These are phyloP conservation scores for Lerista edwardsae DNA, from an alignment of 2,797 vertebrate species.

Conservation along the genomic window DNA sequence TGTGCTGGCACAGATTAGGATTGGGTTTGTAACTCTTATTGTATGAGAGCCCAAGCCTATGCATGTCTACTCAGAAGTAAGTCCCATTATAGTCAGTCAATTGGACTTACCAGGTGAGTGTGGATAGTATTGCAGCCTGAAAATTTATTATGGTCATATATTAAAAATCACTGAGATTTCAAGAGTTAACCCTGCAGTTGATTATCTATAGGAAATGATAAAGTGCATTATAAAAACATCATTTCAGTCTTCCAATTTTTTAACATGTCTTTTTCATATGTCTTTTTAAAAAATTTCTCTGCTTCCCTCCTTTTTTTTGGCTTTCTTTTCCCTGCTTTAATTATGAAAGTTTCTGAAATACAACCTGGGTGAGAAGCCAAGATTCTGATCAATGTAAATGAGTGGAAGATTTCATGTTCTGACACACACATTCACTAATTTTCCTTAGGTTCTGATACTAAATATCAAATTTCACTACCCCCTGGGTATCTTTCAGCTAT, in stretches of 20 bases:
- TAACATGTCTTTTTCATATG: not conserved
- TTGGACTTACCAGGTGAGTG: no score
- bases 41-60: no score
- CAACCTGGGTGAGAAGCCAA: constrained; percentile 58
- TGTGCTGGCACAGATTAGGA: no score
- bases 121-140: no score
- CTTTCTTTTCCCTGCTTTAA: constrained; percentile 43
- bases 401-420: constrained; percentile 63
- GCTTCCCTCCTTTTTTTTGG: constrained; percentile 1
- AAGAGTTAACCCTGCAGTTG: not conserved
- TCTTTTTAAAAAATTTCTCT: no score
- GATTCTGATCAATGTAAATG: constrained; percentile 59
- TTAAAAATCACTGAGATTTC: not conserved
- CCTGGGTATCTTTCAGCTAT: not conserved
- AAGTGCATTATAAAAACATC: constrained; percentile 43
- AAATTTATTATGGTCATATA: constrained; percentile 14
- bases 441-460: constrained; percentile 59
- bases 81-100: no score
- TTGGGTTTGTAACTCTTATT: no score
- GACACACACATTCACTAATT: constrained; percentile 62
- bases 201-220: constrained; percentile 48
- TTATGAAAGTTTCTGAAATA: constrained; percentile 51
- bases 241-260: no score
- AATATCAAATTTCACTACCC: constrained; percentile 59
- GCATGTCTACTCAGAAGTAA: no score